A percentile compares a stretch with the other conserved stretches of the same genome.
phyloP scores from a whole-genome alignment of 1,140 invertebrate species.

The Diorhabda carinulata region DNA sequence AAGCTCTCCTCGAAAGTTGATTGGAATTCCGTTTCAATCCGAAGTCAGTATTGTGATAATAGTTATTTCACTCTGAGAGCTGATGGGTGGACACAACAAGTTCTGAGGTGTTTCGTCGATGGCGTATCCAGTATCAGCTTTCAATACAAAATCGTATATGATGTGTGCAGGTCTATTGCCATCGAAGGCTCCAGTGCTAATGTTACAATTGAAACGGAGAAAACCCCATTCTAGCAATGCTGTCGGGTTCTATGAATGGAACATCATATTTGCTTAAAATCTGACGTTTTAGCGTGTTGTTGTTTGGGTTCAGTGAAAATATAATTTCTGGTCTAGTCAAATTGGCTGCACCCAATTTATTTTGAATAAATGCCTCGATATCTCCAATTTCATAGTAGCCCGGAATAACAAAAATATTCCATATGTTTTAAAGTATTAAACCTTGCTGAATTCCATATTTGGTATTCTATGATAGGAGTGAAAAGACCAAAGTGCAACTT shows the following conservation, averaged over 20 bases:
- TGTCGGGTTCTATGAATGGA: not conserved
- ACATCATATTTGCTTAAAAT: not conserved
- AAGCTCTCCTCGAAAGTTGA: slow-evolving; percentile 21
- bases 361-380: too few species aligned
- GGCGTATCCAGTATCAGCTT: slow-evolving; percentile 23
- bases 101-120: not conserved
- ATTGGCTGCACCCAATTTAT: too few species aligned
- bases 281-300: not conserved
- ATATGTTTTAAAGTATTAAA: too few species aligned
- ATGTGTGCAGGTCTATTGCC: slow-evolving; percentile 20
- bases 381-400: too few species aligned
- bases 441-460: too few species aligned
- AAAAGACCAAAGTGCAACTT: too few species aligned
- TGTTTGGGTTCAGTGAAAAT: not conserved
- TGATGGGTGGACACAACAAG: slow-evolving; percentile 4
- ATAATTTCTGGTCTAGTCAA: not conserved
- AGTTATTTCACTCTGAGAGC: slow-evolving; percentile 12
- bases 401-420: too few species aligned
- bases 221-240: slow-evolving; percentile 8
- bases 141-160: slow-evolving; percentile 25
- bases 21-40: slow-evolving; percentile 24
- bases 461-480: too few species aligned
- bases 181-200: slow-evolving; percentile 24
- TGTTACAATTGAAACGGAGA: slow-evolving; percentile 24
- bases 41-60: slow-evolving; percentile 25